These are phyloP conservation scores for Lucifuga dentata DNA, from an alignment of 2,113 vertebrate species.

Conservation along the genomic window DNA sequence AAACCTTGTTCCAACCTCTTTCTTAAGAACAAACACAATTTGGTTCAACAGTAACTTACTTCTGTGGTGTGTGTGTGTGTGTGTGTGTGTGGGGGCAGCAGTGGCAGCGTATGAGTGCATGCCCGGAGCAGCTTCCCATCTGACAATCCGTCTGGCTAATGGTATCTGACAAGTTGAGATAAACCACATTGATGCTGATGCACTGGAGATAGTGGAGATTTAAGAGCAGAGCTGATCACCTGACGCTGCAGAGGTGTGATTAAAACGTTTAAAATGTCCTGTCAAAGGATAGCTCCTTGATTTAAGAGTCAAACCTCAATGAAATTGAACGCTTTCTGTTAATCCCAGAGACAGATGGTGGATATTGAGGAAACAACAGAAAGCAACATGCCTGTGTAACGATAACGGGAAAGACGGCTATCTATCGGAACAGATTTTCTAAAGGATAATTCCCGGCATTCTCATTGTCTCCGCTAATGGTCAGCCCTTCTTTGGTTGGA, in stretches of 20 bases:
- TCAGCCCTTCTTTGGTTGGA: conserved; percentile 1
- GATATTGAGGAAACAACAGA: conserved; percentile 16
- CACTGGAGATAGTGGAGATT: conserved; percentile 21
- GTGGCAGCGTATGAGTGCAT: background rate
- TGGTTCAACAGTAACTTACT: conserved; percentile 27
- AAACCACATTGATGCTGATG: conserved; percentile 11
- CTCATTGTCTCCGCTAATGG: conserved; percentile 4
- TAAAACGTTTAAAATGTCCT: conserved; percentile 17
- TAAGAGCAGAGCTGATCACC: conserved; percentile 9
- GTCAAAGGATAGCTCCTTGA: background rate
- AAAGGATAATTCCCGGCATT: conserved; percentile 20
- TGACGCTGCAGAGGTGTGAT: conserved; percentile 11
- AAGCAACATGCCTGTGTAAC: conserved; percentile 42
- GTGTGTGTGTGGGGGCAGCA: background rate
- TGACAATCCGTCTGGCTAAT: conserved; percentile 35
- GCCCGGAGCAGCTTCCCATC: conserved; percentile 37
- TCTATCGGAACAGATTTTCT: conserved; percentile 17
- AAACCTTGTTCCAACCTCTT: conserved; percentile 54
- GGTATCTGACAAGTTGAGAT: conserved; percentile 23
- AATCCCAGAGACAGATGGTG: conserved; percentile 37
- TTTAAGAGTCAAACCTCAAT: conserved; percentile 7
- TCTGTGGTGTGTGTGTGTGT: background rate
- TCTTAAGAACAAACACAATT: background rate
- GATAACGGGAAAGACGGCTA: conserved; percentile 29
- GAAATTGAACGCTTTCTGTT: conserved; percentile 28